Conservation (phyloP, 1,140 invertebrate species). For the Drosophila setifemur region DNA sequence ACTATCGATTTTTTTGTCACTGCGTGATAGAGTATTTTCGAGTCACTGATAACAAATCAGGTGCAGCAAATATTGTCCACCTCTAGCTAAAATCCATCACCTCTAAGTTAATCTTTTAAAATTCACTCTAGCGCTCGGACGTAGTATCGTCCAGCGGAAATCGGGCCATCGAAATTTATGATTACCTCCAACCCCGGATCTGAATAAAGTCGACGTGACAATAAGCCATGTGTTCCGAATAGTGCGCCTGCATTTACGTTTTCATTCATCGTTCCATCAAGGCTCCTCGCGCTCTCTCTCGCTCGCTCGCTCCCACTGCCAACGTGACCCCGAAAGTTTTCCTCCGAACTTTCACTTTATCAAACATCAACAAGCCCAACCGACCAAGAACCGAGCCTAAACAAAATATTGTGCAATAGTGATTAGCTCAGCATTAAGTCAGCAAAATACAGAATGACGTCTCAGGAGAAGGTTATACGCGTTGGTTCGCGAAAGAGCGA, state of each 20-base stretch:
- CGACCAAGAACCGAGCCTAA: conserved; percentile 25
- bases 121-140: conserved; percentile 49
- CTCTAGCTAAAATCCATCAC: too few relatives aligned
- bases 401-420: conserved; percentile 65
- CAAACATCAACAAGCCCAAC: conserved; percentile 1
- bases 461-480: conserved; percentile 82
- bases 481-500: conserved; percentile 88
- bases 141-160: conserved; percentile 71
- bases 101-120: neutral
- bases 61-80: too few relatives aligned
- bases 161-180: neutral
- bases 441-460: conserved; percentile 50
- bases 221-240: conserved; percentile 60
- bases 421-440: conserved; percentile 22
- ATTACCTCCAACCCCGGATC: conserved; percentile 39
- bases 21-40: too few relatives aligned
- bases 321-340: conserved; percentile 58
- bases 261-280: conserved; percentile 60
- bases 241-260: conserved; percentile 50
- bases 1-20: too few relatives aligned
- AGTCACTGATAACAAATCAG: too few relatives aligned
- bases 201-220: conserved; percentile 69
- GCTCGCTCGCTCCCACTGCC: conserved; percentile 1
- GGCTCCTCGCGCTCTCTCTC: neutral
- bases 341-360: conserved; percentile 63